Conservation (phyloP, 2,113 vertebrate species). For the Neotragus moschatus region DNA sequence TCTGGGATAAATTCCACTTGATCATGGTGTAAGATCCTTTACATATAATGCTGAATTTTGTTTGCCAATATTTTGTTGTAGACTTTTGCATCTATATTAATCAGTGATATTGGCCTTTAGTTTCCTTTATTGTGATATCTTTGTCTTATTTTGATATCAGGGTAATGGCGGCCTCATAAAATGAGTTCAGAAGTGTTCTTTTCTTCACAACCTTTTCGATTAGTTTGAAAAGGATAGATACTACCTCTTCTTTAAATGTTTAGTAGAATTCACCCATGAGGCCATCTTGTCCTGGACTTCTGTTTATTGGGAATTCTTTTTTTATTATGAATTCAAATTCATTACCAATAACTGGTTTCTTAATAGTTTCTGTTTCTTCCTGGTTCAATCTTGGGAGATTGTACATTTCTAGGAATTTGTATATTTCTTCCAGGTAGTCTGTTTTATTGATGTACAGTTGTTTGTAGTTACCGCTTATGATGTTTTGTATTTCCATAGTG, state of each 20-base stretch:
- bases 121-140: background rate
- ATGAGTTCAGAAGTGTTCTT: background rate
- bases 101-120: background rate
- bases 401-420: background rate
- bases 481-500: background rate
- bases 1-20: background rate
- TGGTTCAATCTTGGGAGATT: background rate
- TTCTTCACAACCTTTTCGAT: background rate
- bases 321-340: background rate
- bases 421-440: background rate
- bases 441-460: background rate
- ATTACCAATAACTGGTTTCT: background rate
- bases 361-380: background rate
- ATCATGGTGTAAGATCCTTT: background rate
- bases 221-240: background rate
- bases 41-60: background rate
- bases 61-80: background rate
- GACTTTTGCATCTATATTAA: background rate
- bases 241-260: background rate
- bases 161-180: background rate
- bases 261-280: background rate
- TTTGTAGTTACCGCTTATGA: background rate
- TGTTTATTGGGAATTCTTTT: background rate
- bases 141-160: background rate
- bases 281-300: background rate